Percentiles rank a stretch among this genome's conserved stretches.
These are phyloP conservation scores for Orchesella cincta DNA, from an alignment of 1,140 invertebrate species.

Conservation along the genomic window DNA sequence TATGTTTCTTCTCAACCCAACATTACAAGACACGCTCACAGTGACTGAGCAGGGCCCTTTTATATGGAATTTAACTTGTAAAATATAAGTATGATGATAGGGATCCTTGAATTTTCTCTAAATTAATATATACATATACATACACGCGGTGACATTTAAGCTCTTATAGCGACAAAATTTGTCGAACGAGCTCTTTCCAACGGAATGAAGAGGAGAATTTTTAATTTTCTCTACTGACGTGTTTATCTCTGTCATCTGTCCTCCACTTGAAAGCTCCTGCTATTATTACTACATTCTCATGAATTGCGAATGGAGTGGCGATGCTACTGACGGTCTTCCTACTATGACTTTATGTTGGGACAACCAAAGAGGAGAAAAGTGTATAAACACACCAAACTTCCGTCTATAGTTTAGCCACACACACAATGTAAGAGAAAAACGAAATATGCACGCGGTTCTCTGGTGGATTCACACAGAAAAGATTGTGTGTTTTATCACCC, in stretches of 20 bases:
- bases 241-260: constrained; percentile 13
- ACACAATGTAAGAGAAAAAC: background rate
- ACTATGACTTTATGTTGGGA: background rate
- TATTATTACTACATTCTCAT: background rate
- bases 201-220: background rate
- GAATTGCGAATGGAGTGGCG: background rate
- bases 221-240: constrained; percentile 7
- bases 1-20: too few relatives aligned
- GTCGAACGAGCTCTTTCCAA: background rate
- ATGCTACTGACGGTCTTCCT: background rate
- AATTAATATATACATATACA: background rate
- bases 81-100: background rate
- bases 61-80: too few relatives aligned
- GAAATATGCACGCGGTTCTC: background rate
- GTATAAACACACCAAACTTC: too few relatives aligned
- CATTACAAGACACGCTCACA: too few relatives aligned
- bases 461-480: background rate
- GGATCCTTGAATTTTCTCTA: background rate
- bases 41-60: too few relatives aligned
- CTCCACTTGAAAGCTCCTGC: background rate
- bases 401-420: too few relatives aligned
- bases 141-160: too few relatives aligned
- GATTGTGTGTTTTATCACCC: background rate
- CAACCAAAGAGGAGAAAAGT: too few relatives aligned
- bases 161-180: constrained; percentile 11